Percentiles rank a stretch among this genome's conserved stretches.
phyloP scores from a whole-genome alignment of 2,888 invertebrate genomes.

The Monopis laevigella region DNA sequence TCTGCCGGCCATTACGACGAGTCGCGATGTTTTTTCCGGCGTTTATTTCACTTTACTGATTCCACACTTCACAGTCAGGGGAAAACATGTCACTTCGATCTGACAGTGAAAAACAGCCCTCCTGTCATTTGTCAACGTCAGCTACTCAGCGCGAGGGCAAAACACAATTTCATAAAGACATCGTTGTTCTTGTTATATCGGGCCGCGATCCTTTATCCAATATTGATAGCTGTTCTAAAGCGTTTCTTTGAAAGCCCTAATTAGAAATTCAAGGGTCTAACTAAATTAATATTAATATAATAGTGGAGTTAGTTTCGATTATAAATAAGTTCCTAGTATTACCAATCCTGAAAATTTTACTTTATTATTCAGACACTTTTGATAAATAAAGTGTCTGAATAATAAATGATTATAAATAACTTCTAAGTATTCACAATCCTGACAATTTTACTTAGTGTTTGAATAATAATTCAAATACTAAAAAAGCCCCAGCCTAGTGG shows the following conservation, averaged over 20 bases:
- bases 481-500: too few relatives aligned
- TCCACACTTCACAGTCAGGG: constrained; percentile 46
- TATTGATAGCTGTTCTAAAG: constrained; percentile 20
- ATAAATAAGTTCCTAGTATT: too few relatives aligned
- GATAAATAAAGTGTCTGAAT: neutral
- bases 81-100: constrained; percentile 59
- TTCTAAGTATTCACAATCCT: too few relatives aligned
- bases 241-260: neutral
- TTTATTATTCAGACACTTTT: neutral
- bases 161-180: constrained; percentile 64
- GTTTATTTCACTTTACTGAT: constrained; percentile 48
- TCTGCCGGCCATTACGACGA: constrained; percentile 23
- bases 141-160: constrained; percentile 49
- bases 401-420: too few relatives aligned
- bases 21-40: constrained; percentile 27
- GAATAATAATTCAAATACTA: too few relatives aligned
- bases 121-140: constrained; percentile 62
- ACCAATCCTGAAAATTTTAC: neutral
- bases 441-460: too few relatives aligned
- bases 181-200: constrained; percentile 51
- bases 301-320: neutral
- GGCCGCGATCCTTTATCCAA: constrained; percentile 35
- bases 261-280: neutral
- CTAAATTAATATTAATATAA: neutral
- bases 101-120: constrained; percentile 60